Evolutionary conservation across 2,113 vertebrate species (phyloP).

Genomic region (Steatornis caripensis): DNA sequence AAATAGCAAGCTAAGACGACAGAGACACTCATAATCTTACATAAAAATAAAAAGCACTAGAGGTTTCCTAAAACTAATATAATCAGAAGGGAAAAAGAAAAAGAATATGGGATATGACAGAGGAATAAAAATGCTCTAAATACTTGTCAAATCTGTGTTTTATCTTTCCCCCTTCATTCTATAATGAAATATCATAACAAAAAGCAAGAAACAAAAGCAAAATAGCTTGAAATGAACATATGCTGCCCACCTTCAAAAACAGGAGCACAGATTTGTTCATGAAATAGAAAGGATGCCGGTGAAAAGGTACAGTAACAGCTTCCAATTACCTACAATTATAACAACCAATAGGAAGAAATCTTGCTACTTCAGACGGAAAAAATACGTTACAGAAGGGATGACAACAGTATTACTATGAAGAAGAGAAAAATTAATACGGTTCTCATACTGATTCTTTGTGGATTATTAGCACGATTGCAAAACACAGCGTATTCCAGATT

Average conservation of each 20-base stretch:
- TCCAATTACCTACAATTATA: conserved; percentile 58
- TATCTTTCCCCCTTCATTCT: conserved; percentile 13
- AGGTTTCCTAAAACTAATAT: neutral
- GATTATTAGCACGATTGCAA: neutral
- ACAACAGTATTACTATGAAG: neutral
- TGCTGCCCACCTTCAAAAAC: conserved; percentile 35
- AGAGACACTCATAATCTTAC: neutral
- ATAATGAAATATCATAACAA: conserved; percentile 11
- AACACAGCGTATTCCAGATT: neutral
- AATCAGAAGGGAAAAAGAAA: neutral
- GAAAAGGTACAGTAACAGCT: conserved; percentile 58
- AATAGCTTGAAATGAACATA: conserved; percentile 51
- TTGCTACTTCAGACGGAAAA: conserved; percentile 42
- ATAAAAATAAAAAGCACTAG: neutral
- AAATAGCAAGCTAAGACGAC: neutral
- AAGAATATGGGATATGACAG: neutral
- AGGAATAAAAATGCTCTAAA: neutral
- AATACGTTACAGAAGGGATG: neutral
- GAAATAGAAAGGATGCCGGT: conserved; percentile 61
- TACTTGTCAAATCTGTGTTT: neutral
- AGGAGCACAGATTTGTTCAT: neutral
- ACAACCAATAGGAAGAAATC: conserved; percentile 49
- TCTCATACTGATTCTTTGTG: neutral
- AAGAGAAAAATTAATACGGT: neutral
- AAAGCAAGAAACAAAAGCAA: conserved; percentile 29